Evolutionary conservation across 2,888 invertebrate species (phyloP), one percentile per base, ranked within the genome.

Genomic region (Drosophila rellima): DNA sequence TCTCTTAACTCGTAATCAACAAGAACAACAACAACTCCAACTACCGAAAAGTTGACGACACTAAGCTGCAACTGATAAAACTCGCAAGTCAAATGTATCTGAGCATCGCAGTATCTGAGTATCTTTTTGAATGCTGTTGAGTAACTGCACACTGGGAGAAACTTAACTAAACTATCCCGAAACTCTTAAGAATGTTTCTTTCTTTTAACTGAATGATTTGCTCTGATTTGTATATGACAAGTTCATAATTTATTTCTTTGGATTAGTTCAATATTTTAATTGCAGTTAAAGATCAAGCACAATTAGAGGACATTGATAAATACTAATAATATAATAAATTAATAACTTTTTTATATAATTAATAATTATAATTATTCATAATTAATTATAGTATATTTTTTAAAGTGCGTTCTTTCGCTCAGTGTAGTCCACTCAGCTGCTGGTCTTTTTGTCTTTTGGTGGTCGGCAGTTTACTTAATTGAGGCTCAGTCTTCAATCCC

Each of bases 51-150:
- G 74, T 70, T 84, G 85, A 84, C 79, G 84, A 85, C 84, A 85
- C 75, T 84, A 84, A 84, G 83, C 82, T 67, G 82, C 71, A 70
- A 67, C 78, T 77, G 80, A 77, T 82, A 77, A 85, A 85, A 61
- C 39, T 73, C 63, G 67, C 63, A 57, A 50, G 15, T 65, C 45
- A 78, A 78, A 78, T 66, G 82, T 73, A 73, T 71, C 76, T 61
- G 56, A 51, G 57, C 54, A 62, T 45, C 50, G 37, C 18, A 15
- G 50, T 29, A 15, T 31, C 57, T 29, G 23, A 15, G 44, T 61
- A 62, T 74, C 73, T 62, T 17, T 37, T 37, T 48, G 56, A 33
- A 55, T 64, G 51, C 47, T 42, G 56, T 59, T 74, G 57, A 61
- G 61, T 47, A 56, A 35, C 51, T 51, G 50, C 33, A 42, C 60